Evolutionary conservation across 1,140 invertebrate species (phyloP), one percentile per base, ranked within the genome.

Genomic region (Camponotus pennsylvanicus): DNA sequence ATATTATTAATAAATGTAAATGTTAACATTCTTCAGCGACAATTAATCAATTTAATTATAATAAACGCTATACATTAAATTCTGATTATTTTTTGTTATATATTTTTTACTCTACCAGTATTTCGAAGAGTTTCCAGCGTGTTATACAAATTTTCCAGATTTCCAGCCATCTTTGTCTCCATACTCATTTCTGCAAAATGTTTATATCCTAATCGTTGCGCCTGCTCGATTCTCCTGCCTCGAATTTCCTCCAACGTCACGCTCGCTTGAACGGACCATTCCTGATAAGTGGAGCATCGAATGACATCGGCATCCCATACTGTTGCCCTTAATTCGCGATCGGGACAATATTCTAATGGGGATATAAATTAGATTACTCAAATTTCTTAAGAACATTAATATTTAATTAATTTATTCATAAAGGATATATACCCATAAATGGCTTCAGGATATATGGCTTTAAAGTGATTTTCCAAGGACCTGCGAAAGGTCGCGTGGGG

Each of bases 81-180:
- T 55, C 9, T 13, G 11, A 69, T 69, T 69, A 61, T 18, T 82
- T 32, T 3, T 45, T 49, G 13, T 32, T n/a, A 55, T 49, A 49
- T 40, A 70, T 34, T 13, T 37, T 0, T 34, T 18, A 45, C 83
- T 94, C 5, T 52, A 86, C 97, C 97, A 90, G 95, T 96, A 90
- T 96, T 95, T 1, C 97, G 94, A 66, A 98, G 95, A 87, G 94
- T 96, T 69, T 97, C 95, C n/a, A 99, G 95, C 86, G 97, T 96
- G 66, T 96, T 95, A 75, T 97, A 95, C 1, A 99, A 96, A 94
- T 97, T 98, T 37, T 98, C 96, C n/a, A 98, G 94, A 88, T 94
- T 97, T 49, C 97, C 97, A 3, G 98, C 98, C 98, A 99, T 99
- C 96, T 99, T 99, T 0, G 98, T 99, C 95, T 98, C 97, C 98